Evolutionary conservation across 2,113 vertebrate species (phyloP).

Genomic region (Puffinus mauretanicus): DNA sequence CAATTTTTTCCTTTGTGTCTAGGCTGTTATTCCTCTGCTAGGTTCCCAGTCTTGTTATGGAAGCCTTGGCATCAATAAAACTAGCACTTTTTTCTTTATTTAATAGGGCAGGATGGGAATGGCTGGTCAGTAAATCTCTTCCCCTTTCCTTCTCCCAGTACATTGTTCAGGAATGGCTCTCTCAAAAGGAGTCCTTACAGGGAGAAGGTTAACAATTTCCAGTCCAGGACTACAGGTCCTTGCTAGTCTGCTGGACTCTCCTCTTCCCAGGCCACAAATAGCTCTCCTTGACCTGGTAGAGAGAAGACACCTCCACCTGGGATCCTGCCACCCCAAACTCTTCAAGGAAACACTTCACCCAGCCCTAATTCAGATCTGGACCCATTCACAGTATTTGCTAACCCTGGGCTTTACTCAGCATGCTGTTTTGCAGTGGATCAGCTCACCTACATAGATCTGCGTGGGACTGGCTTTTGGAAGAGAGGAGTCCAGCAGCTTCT

Average conservation of each 20-base stretch:
- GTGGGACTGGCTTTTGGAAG: background rate
- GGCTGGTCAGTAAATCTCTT: background rate
- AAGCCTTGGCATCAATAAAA: background rate
- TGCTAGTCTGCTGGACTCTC: background rate
- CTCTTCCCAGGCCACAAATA: background rate
- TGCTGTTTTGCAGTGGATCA: background rate
- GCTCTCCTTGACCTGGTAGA: background rate
- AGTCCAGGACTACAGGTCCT: background rate
- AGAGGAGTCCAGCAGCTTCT: background rate
- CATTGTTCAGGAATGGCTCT: background rate
- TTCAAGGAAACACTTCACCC: background rate
- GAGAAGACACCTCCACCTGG: background rate
- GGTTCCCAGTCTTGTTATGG: background rate
- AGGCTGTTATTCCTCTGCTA: background rate
- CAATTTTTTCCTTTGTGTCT: background rate
- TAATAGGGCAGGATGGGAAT: background rate
- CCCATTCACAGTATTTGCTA: background rate
- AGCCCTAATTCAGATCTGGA: background rate
- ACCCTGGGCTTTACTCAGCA: background rate
- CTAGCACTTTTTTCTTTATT: background rate
- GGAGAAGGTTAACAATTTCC: background rate
- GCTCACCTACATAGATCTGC: background rate
- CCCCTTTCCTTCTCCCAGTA: background rate
- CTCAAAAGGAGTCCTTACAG: background rate
- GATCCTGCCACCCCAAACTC: background rate